phyloP scores from a whole-genome alignment of 2,888 invertebrate species.

The Maniola hyperantus region DNA sequence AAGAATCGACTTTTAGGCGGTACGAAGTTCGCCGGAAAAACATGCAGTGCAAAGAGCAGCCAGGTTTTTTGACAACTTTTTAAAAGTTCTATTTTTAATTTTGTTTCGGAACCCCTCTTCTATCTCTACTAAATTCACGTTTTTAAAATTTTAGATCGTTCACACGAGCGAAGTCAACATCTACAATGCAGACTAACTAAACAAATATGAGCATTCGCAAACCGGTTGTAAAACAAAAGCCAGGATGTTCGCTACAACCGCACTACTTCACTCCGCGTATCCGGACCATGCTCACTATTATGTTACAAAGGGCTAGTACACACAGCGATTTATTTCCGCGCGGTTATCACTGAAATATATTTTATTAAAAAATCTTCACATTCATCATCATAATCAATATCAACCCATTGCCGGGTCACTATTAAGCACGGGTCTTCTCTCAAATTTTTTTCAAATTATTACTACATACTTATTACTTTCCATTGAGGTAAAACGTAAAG shows the following conservation, averaged over 20 bases:
- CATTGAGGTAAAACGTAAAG: too few relatives aligned
- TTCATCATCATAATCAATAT: too few relatives aligned
- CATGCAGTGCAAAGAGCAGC: too few relatives aligned
- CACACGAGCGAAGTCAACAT: not conserved
- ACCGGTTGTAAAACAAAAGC: constrained; percentile 48
- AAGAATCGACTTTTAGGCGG: too few relatives aligned
- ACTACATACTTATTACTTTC: not conserved
- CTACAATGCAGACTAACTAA: constrained; percentile 2
- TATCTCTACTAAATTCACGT: too few relatives aligned
- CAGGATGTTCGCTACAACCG: constrained; percentile 49
- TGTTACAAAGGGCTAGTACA: constrained; percentile 27
- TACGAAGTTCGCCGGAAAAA: too few relatives aligned
- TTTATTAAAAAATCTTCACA: too few relatives aligned
- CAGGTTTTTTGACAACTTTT: too few relatives aligned
- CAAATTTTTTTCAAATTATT: not conserved
- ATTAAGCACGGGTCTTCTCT: too few relatives aligned
- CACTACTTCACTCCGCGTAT: constrained; percentile 39
- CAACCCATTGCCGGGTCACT: too few relatives aligned
- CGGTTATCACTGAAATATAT: not conserved
- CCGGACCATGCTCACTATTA: constrained; percentile 38
- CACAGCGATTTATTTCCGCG: constrained; percentile 2
- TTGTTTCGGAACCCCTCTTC: too few relatives aligned
- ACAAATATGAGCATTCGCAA: constrained; percentile 29
- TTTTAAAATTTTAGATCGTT: not conserved
- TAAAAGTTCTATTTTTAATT: too few relatives aligned